Evolutionary conservation across 1,140 invertebrate genomes (phyloP), one percentile per base, ranked within the genome.

Genomic region (Zaprionus kolodkinae): DNA sequence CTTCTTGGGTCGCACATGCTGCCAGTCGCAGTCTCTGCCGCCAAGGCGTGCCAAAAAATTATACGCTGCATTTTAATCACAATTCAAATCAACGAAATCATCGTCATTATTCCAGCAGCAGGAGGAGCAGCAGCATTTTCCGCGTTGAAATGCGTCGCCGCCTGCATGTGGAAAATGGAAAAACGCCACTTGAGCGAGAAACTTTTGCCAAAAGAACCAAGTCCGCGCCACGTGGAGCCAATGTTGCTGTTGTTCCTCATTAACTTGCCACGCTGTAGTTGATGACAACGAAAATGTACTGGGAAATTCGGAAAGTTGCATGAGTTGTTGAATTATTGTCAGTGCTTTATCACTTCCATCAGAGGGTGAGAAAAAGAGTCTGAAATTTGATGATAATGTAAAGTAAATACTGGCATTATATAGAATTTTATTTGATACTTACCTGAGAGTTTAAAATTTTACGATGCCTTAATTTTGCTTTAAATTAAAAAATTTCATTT

Each of bases 31-130:
- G 72, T 55, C 62, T 45, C n/a, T n/a, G n/a, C n/a, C n/a, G 69
- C 17, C 64, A 62, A 64, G 63, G 57, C 65, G 65, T 63, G 40
- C 54, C 75, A 60, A 85, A 62, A 81, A 91, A 91, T 88, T 91
- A 84, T 91, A 84, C 81, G 81, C 88, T 91, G 88, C 78, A 91
- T 91, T 91, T 91, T 91, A 91, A 91, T 91, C 88, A 91, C 88
- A 91, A 91, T 91, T 91, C 87, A 91, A 91, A 91, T 91, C 83
- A 91, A 84, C 87, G 72, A 80, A 87, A 75, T 84, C 87, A 79
- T 87, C 87, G 78, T 87, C 83, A 76, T 91, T 91, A 91, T 87
- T 91, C 80, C 70, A 61, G 50, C 72, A 81, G 59, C 86, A 74
- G 85, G 62, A 62, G 55, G 67, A 81, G 56, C 81, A 79, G 59